Evolutionary conservation across 2,113 vertebrate species (phyloP).

Genomic region (Electrona antarctica): DNA sequence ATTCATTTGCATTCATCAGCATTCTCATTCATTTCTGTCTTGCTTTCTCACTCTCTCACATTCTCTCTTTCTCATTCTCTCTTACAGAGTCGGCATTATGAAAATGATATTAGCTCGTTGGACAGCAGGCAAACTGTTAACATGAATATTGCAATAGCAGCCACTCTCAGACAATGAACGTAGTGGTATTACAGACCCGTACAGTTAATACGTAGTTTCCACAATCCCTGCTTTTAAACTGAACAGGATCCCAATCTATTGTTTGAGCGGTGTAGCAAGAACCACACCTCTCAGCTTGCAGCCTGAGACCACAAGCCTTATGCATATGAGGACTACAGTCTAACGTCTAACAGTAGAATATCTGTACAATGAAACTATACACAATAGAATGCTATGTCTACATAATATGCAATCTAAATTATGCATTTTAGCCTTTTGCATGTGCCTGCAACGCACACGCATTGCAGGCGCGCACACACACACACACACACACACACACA

Average conservation of each 20-base stretch:
- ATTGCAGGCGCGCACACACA: too few species aligned
- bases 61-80: not conserved
- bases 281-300: conserved; percentile 27
- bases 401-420: too few species aligned
- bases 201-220: conserved; percentile 48
- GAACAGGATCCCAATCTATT: conserved; percentile 42
- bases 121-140: not conserved
- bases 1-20: too few species aligned
- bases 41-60: conserved; percentile 2
- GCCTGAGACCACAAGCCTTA: not conserved
- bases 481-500: too few species aligned
- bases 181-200: not conserved
- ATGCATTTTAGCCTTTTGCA: too few species aligned
- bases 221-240: conserved; percentile 22
- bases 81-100: conserved; percentile 1
- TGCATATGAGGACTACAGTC: too few species aligned
- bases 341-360: too few species aligned
- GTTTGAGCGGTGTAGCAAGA: conserved; percentile 1
- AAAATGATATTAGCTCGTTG: not conserved
- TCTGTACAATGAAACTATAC: too few species aligned
- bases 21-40: not conserved
- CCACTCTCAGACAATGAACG: conserved; percentile 6
- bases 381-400: too few species aligned
- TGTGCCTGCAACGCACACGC: too few species aligned
- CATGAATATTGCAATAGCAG: not conserved